Evolutionary conservation across 2,797 vertebrate genomes (phyloP).

Genomic region (Macropodus opercularis): DNA sequence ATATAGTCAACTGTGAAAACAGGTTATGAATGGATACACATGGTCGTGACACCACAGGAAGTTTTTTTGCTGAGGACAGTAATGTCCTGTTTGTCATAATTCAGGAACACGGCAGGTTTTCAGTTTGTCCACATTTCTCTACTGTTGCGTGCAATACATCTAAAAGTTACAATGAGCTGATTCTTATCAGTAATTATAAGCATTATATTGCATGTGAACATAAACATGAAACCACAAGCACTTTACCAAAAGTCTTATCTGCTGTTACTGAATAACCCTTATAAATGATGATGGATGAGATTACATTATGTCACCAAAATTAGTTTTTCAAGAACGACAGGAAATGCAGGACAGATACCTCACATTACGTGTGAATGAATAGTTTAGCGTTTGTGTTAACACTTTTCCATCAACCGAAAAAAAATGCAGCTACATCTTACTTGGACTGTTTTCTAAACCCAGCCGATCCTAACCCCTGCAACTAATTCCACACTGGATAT

Average conservation of each 20-base stretch:
- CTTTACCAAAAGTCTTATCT: background rate
- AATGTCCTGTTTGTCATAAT: background rate
- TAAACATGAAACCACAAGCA: background rate
- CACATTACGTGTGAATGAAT: background rate
- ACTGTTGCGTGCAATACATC: background rate
- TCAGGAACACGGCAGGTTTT: no score
- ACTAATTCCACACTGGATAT: constrained; percentile 31
- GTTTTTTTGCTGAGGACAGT: background rate
- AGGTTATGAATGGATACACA: no score
- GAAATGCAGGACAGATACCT: constrained; percentile 2
- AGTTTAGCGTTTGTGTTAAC: background rate
- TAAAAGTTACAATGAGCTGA: no score
- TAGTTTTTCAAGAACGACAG: background rate
- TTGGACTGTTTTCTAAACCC: no score
- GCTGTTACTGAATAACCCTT: no score
- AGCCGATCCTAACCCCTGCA: background rate
- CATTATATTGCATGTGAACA: no score
- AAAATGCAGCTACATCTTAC: no score
- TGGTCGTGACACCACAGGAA: background rate
- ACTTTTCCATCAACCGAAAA: no score
- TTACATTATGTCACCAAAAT: background rate
- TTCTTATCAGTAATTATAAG: no score
- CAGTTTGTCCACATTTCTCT: background rate
- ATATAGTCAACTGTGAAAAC: no score
- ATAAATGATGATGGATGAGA: background rate